Evolutionary conservation across 2,888 invertebrate genomes (phyloP).

Genomic region (Argyresthia albistria): DNA sequence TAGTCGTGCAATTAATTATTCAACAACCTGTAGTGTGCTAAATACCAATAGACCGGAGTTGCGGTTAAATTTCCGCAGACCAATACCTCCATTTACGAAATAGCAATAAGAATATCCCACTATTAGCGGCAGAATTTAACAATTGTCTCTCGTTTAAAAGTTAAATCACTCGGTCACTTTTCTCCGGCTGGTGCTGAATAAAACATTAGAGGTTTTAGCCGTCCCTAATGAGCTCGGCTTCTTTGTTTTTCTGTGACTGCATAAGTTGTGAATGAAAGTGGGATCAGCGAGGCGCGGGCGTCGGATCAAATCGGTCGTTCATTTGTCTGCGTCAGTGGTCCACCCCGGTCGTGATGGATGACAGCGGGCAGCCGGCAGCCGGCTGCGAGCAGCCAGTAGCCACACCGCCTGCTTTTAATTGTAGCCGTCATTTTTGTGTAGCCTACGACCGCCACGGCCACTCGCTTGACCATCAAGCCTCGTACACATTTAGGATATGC

Average conservation of each 20-base stretch:
- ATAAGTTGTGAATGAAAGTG: slow-evolving; percentile 60
- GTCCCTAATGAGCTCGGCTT: slow-evolving; percentile 51
- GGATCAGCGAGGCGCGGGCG: slow-evolving; percentile 37
- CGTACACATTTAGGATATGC: background rate
- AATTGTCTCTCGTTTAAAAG: slow-evolving; percentile 62
- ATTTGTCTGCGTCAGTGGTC: slow-evolving; percentile 59
- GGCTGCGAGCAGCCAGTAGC: background rate
- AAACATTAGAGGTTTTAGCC: slow-evolving; percentile 60
- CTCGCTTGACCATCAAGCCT: background rate
- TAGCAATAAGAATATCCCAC: background rate
- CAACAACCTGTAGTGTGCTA: background rate
- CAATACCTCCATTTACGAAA: background rate
- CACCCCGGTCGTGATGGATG: slow-evolving; percentile 50
- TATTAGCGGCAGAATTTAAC: slow-evolving; percentile 36
- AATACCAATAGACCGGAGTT: background rate
- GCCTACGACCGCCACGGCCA: slow-evolving; percentile 7
- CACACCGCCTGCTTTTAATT: slow-evolving; percentile 52
- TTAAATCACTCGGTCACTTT: slow-evolving; percentile 58
- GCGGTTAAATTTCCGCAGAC: background rate
- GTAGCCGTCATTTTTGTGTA: slow-evolving; percentile 57
- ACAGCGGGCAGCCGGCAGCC: slow-evolving; percentile 25
- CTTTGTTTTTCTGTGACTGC: slow-evolving; percentile 60
- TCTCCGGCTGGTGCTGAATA: slow-evolving; percentile 47
- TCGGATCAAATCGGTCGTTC: slow-evolving; percentile 64
- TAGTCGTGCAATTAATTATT: background rate